Conservation (phyloP, 2,797 vertebrate genomes). For the Vireo griseus region DNA sequence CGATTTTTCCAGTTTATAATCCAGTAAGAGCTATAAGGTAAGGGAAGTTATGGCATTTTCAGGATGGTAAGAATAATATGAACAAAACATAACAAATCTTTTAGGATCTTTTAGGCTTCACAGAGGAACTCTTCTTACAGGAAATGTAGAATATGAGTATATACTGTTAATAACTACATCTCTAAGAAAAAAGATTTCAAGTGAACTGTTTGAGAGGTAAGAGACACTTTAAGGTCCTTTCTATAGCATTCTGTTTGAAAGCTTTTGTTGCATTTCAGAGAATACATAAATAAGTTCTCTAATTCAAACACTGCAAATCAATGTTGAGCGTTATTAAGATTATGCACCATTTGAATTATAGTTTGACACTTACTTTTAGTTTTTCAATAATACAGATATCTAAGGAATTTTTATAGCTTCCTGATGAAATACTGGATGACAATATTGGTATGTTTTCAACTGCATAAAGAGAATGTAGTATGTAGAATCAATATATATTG, state of each 20-base stretch:
- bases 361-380: constrained; percentile 32
- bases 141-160: background rate
- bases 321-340: constrained; percentile 2
- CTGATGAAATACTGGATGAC: constrained; percentile 29
- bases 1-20: constrained; percentile 74
- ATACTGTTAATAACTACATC: background rate
- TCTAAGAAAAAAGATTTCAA: background rate
- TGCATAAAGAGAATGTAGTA: background rate
- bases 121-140: background rate
- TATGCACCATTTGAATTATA: background rate
- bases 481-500: constrained; percentile 40
- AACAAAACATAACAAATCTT: constrained; percentile 27
- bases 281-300: constrained; percentile 21
- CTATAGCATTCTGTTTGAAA: constrained; percentile 1
- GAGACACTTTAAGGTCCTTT: background rate
- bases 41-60: constrained; percentile 53
- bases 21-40: constrained; percentile 47
- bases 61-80: constrained; percentile 31
- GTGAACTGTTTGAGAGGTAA: background rate
- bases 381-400: constrained; percentile 32
- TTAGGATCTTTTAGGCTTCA: constrained; percentile 22
- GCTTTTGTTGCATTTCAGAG: background rate
- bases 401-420: constrained; percentile 38
- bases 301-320: constrained; percentile 47
- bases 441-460: constrained; percentile 28